Evolutionary conservation across 2,113 vertebrate species (phyloP), one percentile per base, ranked within the genome.

Genomic region (Gobius niger): DNA sequence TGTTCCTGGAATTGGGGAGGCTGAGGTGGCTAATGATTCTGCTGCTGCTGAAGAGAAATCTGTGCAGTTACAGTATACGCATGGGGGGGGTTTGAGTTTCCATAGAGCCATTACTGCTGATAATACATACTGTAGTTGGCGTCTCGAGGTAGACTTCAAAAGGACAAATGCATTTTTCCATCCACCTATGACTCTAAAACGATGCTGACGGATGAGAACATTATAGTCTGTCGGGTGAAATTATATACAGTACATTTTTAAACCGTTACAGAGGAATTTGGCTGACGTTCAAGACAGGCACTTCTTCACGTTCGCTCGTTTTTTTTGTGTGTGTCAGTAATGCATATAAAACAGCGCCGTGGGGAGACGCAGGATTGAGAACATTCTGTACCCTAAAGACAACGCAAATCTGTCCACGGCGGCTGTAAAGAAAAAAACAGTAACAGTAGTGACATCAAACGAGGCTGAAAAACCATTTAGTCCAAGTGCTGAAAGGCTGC

Each of bases 401-500:
- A 24, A 53, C 47, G 75, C 70, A 66, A 73, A 78, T 42, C 68
- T 77, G 67, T 73, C 72, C 16, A 68, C 70, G 50, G 67, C 53
- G 50, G 64, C 66, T 60, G 53, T 78, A 66, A 85, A 83, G 82
- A 70, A 50, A 52, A 60, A 18, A 65, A 85, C 64, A 67, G 70
- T 16, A n/a, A 78, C 66, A 70, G 70, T 15, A 14, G 80, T 61
- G 63, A 84, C 81, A 85, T 90, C 80, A 86, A 88, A 86, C 78
- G 63, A 67, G 19, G 6, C 72, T 73, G 64, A 82, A 87, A 34
- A 84, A 84, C 67, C 80, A 82, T 82, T 82, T 75, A 63, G 42
- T 63, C 52, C 5, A 13, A 24, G 75, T 68, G 83, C 51, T 80
- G 76, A 88, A 65, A 86, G 77, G 77, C 81, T 65, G 41, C 64